phyloP scores from a whole-genome alignment of 2,113 vertebrate genomes.

The Burhinus oedicnemus region DNA sequence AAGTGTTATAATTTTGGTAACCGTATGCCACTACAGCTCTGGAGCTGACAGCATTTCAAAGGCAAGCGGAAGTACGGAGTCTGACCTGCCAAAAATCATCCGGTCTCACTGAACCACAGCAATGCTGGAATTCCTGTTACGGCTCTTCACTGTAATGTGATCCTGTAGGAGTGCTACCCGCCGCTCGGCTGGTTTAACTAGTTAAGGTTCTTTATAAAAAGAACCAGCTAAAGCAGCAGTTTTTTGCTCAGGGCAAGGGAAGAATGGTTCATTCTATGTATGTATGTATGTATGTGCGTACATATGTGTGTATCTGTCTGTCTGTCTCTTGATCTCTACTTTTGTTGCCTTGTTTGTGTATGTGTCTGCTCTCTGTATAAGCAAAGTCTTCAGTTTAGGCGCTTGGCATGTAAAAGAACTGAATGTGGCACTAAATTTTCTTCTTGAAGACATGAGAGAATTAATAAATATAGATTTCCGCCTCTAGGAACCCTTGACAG shows the following conservation, averaged over 20 bases:
- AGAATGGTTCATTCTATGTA: background rate
- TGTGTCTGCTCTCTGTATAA: background rate
- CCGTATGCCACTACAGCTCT: background rate
- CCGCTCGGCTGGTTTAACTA: background rate
- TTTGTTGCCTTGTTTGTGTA: background rate
- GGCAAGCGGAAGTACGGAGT: background rate
- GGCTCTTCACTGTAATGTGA: background rate
- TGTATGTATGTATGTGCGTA: background rate
- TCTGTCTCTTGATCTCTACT: background rate
- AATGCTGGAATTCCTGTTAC: background rate
- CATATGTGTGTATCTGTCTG: background rate
- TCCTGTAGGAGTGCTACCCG: rapidly evolving
- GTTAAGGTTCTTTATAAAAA: background rate
- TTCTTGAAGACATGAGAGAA: background rate
- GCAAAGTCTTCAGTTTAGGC: background rate
- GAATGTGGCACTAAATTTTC: background rate
- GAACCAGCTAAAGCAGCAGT: background rate
- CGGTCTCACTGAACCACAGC: background rate
- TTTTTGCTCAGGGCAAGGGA: background rate
- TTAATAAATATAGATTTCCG: background rate
- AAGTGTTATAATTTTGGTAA: background rate
- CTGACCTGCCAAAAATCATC: background rate
- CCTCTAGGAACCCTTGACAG: background rate
- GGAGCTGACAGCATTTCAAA: conserved; percentile 7
- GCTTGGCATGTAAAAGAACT: background rate